A percentile compares a stretch with the other conserved stretches of the same genome.
These are phyloP conservation scores for Helicoverpa assulta DNA, from an alignment of 2,888 invertebrate species.

Conservation along the genomic window DNA sequence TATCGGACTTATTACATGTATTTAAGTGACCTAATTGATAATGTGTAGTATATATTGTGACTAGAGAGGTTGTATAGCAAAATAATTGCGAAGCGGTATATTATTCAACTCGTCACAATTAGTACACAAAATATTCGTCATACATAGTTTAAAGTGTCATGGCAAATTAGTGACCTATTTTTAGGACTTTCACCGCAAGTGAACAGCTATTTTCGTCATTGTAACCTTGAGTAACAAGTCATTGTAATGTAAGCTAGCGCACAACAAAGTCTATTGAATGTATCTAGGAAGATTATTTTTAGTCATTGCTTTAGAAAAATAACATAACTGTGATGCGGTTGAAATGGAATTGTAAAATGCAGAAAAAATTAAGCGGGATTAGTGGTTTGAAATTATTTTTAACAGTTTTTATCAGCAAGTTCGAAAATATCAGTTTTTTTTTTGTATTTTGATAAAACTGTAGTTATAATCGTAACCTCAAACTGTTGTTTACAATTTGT, in stretches of 20 bases:
- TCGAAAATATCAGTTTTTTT: neutral
- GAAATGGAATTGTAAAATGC: neutral
- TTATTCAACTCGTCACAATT: neutral
- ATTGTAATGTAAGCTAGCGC: no score
- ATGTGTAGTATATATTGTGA: neutral
- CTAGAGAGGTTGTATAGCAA: neutral
- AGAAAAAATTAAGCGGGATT: neutral
- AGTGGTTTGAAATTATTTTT: neutral
- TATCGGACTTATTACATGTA: slow-evolving; percentile 18
- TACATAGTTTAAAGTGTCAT: neutral
- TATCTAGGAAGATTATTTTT: no score
- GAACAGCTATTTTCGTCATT: slow-evolving; percentile 35
- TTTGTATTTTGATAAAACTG: neutral
- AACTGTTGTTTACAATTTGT: slow-evolving; percentile 71
- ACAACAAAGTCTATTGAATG: neutral
- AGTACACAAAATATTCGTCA: no score
- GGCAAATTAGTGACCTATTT: slow-evolving; percentile 42
- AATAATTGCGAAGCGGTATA: neutral
- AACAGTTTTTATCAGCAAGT: slow-evolving; percentile 9
- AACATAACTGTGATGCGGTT: slow-evolving; percentile 4
- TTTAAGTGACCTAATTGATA: slow-evolving; percentile 39
- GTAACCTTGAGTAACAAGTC: slow-evolving; percentile 22
- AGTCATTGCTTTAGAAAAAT: slow-evolving; percentile 11
- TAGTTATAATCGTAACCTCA: slow-evolving; percentile 23
- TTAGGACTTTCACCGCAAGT: slow-evolving; percentile 51